Evolutionary conservation across 2,113 vertebrate genomes (phyloP).

Genomic region (Entosphenus tridentatus): DNA sequence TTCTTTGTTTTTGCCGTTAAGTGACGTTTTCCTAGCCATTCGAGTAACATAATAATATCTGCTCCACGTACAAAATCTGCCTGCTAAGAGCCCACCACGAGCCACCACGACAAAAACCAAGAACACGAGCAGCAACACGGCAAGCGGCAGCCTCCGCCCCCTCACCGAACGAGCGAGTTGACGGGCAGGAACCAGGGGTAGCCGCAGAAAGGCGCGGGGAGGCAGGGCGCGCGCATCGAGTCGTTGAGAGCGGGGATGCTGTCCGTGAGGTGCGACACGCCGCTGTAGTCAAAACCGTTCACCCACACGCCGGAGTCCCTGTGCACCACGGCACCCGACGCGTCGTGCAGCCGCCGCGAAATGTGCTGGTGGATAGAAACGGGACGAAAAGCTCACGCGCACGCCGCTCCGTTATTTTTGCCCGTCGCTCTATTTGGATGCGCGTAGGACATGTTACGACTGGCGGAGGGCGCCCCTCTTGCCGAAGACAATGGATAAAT

Average conservation of each 20-base stretch:
- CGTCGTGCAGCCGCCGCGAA: constrained; percentile 44
- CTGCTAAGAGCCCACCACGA: too few relatives aligned
- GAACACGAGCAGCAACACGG: too few relatives aligned
- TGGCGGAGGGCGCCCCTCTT: too few relatives aligned
- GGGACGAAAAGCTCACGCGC: not conserved
- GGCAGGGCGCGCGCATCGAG: constrained; percentile 37
- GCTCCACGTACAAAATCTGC: too few relatives aligned
- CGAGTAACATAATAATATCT: constrained; percentile 5
- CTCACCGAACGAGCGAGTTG: constrained; percentile 62
- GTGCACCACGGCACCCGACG: constrained; percentile 44
- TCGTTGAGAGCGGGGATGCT: constrained; percentile 67
- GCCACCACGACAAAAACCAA: too few relatives aligned
- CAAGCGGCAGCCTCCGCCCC: not conserved
- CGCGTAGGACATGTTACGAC: too few relatives aligned
- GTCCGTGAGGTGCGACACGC: constrained; percentile 54
- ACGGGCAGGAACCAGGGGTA: constrained; percentile 83
- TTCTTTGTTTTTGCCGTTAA: not conserved
- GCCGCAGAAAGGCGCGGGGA: constrained; percentile 57
- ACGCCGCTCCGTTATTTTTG: too few relatives aligned
- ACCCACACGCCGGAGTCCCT: constrained; percentile 80
- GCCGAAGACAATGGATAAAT: too few relatives aligned
- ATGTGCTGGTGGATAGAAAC: constrained; percentile 29
- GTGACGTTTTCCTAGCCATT: not conserved
- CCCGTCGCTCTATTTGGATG: too few relatives aligned
- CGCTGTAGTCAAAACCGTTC: constrained; percentile 76